Base-by-base conservation (phyloP, 2,888 invertebrate species). In the Pegoplata infirma region DNA sequence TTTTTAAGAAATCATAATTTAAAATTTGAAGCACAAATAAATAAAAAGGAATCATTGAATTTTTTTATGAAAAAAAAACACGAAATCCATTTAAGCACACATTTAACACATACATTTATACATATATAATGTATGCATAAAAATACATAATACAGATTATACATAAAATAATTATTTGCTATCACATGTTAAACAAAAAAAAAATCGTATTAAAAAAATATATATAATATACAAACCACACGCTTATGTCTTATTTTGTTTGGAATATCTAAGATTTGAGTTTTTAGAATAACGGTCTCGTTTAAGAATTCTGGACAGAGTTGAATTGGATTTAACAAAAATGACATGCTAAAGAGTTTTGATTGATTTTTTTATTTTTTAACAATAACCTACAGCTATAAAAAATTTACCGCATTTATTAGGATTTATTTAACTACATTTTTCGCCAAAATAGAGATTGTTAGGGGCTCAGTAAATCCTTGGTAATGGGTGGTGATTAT, bases 1-100 rank as follows among this genome's bases (percentile, higher is more conserved):
- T 12, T 36, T 61, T 61, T 61, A 61, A 61, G 61, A 61, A 61
- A 16, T 23, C 36, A 40, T n/a, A 40, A 25, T 25, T 46, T 44
- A 25, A 25, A 49, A n/a, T 40, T 40, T 12, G n/a, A 61, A 61
- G 61, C 61, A 61, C 61, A 61, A 61, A 61, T 10, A 61, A 49
- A 46, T 19, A 47, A 25, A 46, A 61, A 32, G 17, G 28, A 47
- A 40, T n/a, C 14, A 28, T 28, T 32, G 5, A 23, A 47, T 61
- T 49, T n/a, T 61, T 61, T 61, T 47, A 47, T 61, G 61, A 49
- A 32, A 17, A 28, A 32, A 61, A 47, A 36, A 47, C 17, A 49
- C 10, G 5, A 61, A 56, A 61, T 47, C 47, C 36, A 32, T 61
- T 16, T 53, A 25, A 16, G 2, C 51, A 51, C 19, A 51, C 19